These are phyloP conservation scores for Morbakka virulenta DNA, from an alignment of 30 jellyfish, hydroid and myxozoan genomes.

Conservation along the genomic window DNA sequence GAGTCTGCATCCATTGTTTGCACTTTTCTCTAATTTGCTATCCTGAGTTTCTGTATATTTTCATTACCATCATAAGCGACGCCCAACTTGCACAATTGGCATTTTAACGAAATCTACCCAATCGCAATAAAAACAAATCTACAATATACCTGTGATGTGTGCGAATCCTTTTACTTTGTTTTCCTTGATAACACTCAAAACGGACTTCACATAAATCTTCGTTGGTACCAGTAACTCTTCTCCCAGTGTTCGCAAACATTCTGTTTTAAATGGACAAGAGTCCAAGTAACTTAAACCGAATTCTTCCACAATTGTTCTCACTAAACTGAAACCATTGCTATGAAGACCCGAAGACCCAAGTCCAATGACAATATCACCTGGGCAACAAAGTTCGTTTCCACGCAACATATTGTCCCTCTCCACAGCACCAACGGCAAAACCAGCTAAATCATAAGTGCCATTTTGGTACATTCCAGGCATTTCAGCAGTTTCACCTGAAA, in stretches of 20 bases:
- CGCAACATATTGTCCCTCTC: conserved; percentile 62
- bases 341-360: conserved; percentile 94
- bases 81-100: too few relatives aligned
- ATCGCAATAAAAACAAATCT: too few relatives aligned
- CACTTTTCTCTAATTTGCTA: too few relatives aligned
- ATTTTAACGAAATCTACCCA: too few relatives aligned
- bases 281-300: conserved; percentile 34
- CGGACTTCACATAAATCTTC: conserved; percentile 64
- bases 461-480: conserved; percentile 92
- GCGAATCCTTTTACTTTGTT: conserved; percentile 83
- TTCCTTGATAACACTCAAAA: conserved; percentile 69
- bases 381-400: conserved; percentile 24
- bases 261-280: conserved; percentile 70
- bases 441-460: conserved; percentile 89
- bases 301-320: conserved; percentile 62
- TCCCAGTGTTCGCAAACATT: conserved; percentile 47
- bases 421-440: conserved; percentile 97
- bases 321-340: conserved; percentile 96
- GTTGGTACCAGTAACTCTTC: conserved; percentile 86
- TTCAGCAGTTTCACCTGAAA: conserved; percentile 93
- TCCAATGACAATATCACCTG: conserved; percentile 89
- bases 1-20: too few relatives aligned
- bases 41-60: too few relatives aligned
- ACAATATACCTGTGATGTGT: conserved; percentile 93
- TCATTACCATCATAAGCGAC: too few relatives aligned